Conservation (phyloP, 2,797 vertebrate genomes). For the Hydrolagus colliei region DNA sequence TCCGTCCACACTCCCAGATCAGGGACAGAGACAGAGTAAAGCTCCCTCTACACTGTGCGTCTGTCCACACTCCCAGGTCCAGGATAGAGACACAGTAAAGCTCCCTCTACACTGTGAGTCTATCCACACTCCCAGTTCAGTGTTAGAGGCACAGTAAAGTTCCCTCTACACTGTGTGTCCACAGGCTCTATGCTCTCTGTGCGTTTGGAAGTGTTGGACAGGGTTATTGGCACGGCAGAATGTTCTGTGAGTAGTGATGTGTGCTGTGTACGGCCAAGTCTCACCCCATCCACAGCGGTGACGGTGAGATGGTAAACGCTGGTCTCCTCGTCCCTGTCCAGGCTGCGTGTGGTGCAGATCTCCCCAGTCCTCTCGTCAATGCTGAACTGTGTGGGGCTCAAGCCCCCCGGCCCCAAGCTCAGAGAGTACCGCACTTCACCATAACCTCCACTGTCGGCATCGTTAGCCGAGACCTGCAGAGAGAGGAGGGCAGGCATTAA, state of each 20-base stretch:
- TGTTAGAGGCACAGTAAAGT: too few relatives aligned
- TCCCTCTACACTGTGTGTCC: too few relatives aligned
- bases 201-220: too few relatives aligned
- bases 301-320: conserved; percentile 79
- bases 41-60: too few relatives aligned
- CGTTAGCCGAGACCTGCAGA: conserved; percentile 79
- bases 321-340: conserved; percentile 83
- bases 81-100: too few relatives aligned
- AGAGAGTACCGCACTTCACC: conserved; percentile 82
- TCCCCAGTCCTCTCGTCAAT: conserved; percentile 75
- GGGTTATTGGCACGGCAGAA: background rate
- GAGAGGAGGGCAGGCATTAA: too few relatives aligned
- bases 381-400: conserved; percentile 67
- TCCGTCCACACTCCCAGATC: too few relatives aligned
- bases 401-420: conserved; percentile 66
- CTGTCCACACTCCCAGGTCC: too few relatives aligned
- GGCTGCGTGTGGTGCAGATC: conserved; percentile 71
- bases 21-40: too few relatives aligned
- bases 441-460: conserved; percentile 78
- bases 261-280: conserved; percentile 36
- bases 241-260: background rate
- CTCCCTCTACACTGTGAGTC: too few relatives aligned
- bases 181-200: too few relatives aligned
- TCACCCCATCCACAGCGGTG: conserved; percentile 89
- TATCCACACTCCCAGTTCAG: too few relatives aligned